Conservation (phyloP, 1,140 invertebrate genomes). For the Tetranychus urticae region DNA sequence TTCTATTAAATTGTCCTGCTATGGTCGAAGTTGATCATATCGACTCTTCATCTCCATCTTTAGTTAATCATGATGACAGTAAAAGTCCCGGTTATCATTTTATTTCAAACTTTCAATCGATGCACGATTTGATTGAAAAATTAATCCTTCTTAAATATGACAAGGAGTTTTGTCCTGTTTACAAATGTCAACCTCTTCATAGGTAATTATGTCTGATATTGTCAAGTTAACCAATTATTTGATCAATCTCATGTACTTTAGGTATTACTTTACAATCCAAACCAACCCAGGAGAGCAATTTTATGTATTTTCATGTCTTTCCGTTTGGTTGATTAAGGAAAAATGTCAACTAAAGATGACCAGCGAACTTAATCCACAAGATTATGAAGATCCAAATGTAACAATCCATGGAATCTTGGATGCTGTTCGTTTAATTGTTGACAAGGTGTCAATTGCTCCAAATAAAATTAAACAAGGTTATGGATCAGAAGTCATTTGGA, state of each 20-base stretch:
- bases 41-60: no score
- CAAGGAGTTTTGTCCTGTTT: constrained; percentile 46
- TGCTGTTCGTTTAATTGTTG: constrained; percentile 4
- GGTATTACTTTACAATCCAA: constrained; percentile 73
- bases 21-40: no score
- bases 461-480: constrained; percentile 71
- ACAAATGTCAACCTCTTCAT: constrained; percentile 57
- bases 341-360: constrained; percentile 24
- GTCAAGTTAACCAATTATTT: no score
- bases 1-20: no score
- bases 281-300: constrained; percentile 93
- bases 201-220: constrained; percentile 22
- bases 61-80: background rate
- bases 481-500: constrained; percentile 59
- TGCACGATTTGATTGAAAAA: constrained; percentile 55
- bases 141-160: constrained; percentile 75
- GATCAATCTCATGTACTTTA: constrained; percentile 17
- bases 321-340: constrained; percentile 60
- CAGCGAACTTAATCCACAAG: constrained; percentile 7
- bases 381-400: constrained; percentile 73
- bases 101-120: constrained; percentile 15
- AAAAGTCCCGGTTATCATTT: background rate
- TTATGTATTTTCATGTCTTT: constrained; percentile 64
- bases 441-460: constrained; percentile 41
- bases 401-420: constrained; percentile 35